These are phyloP conservation scores for Iphiclides podalirius DNA, from an alignment of 2,888 invertebrate genomes.

Conservation along the genomic window DNA sequence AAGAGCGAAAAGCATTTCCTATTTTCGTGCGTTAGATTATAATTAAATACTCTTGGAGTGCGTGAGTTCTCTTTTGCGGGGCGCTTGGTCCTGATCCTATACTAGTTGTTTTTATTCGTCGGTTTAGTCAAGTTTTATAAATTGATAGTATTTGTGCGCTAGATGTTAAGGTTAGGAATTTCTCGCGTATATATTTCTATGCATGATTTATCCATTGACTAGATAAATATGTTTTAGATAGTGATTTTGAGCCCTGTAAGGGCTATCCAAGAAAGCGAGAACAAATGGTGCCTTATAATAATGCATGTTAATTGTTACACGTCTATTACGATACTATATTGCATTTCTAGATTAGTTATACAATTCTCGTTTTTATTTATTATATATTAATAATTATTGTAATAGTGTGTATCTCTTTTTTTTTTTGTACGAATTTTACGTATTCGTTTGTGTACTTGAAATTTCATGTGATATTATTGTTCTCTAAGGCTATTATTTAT, in stretches of 20 bases:
- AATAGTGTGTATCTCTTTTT: slow-evolving; percentile 61
- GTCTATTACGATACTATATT: slow-evolving; percentile 65
- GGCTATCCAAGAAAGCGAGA: slow-evolving; percentile 41
- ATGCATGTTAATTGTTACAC: slow-evolving; percentile 67
- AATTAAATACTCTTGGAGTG: slow-evolving; percentile 32
- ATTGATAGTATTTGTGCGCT: slow-evolving; percentile 62
- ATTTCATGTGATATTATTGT: slow-evolving; percentile 76
- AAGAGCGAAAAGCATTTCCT: neutral
- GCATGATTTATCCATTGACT: slow-evolving; percentile 64
- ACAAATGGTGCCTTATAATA: slow-evolving; percentile 65
- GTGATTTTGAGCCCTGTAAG: slow-evolving; percentile 31
- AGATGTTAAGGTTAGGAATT: slow-evolving; percentile 44
- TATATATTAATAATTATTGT: slow-evolving; percentile 57
- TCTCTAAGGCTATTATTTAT: slow-evolving; percentile 60
- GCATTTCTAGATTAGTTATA: slow-evolving; percentile 77
- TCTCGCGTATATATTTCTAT: slow-evolving; percentile 56
- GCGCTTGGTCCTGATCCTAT: too few species aligned
- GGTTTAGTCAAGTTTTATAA: slow-evolving; percentile 35
- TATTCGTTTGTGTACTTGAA: slow-evolving; percentile 69
- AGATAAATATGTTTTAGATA: slow-evolving; percentile 73
- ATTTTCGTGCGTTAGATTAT: slow-evolving; percentile 41
- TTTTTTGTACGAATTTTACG: slow-evolving; percentile 67
- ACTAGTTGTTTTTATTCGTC: too few species aligned
- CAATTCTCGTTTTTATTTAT: slow-evolving; percentile 70
- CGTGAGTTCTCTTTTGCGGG: too few species aligned